Conservation (phyloP, 2,113 vertebrate genomes). For the Notiomystis cincta region DNA sequence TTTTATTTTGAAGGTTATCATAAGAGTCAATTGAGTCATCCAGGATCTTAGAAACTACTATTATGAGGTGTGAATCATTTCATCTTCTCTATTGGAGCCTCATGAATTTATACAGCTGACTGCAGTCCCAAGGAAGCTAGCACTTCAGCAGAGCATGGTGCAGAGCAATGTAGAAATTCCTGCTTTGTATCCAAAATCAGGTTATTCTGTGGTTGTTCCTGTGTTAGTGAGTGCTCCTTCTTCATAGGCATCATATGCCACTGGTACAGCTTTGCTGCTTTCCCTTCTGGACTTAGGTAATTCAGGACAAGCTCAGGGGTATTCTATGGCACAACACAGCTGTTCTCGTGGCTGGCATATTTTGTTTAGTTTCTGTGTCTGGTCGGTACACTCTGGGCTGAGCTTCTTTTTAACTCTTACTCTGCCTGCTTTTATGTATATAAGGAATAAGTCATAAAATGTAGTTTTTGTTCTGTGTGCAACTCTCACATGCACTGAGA, state of each 20-base stretch:
- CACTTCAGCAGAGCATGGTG: background rate
- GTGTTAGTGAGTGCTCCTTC: background rate
- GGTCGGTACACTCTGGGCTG: background rate
- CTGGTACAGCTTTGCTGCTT: background rate
- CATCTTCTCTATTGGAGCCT: background rate
- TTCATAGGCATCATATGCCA: background rate
- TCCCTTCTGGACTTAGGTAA: background rate
- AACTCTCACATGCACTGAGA: accelerated
- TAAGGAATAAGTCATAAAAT: background rate
- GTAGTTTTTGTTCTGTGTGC: background rate
- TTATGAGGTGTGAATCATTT: background rate
- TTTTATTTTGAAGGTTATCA: background rate
- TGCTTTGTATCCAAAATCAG: background rate
- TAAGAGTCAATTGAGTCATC: background rate
- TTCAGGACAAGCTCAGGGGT: background rate
- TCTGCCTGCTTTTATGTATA: background rate
- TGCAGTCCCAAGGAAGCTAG: background rate
- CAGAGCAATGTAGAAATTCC: background rate
- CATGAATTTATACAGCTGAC: background rate
- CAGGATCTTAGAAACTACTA: background rate
- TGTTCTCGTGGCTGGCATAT: background rate
- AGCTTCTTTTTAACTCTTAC: background rate
- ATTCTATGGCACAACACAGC: background rate
- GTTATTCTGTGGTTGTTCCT: background rate
- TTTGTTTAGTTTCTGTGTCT: background rate